phyloP scores from a whole-genome alignment of 2,797 vertebrate genomes.

The Brachyalestes nurse region DNA sequence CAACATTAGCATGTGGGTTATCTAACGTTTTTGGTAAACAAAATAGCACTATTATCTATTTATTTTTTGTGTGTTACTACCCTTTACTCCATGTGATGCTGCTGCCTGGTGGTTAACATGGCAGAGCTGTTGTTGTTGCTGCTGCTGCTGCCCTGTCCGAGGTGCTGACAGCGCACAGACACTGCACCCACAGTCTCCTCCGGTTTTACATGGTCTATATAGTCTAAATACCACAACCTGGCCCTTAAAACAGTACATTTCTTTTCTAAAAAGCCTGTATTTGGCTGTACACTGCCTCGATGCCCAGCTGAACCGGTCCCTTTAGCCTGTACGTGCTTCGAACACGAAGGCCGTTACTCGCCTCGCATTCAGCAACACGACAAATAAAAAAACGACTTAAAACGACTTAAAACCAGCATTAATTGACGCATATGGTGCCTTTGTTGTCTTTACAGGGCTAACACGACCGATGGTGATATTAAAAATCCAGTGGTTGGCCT shows the following conservation, averaged over 20 bases:
- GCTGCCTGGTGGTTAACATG: not conserved
- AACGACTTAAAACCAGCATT: not conserved
- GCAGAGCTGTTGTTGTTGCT: slow-evolving; percentile 10
- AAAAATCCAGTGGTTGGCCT: not conserved
- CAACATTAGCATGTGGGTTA: no score
- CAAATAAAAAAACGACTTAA: not conserved
- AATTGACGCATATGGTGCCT: not conserved
- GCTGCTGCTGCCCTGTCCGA: slow-evolving; percentile 63
- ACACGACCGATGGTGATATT: not conserved
- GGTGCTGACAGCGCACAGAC: slow-evolving; percentile 68
- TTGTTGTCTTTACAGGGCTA: not conserved
- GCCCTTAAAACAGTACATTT: not conserved
- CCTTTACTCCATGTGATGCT: not conserved
- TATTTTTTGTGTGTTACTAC: no score
- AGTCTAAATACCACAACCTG: not conserved
- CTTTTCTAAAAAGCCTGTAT: not conserved
- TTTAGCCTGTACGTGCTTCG: not conserved
- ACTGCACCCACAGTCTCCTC: not conserved
- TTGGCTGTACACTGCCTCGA: not conserved
- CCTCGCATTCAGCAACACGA: not conserved
- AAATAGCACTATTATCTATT: no score
- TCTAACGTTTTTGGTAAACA: no score
- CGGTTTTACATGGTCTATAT: not conserved
- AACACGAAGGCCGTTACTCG: not conserved
- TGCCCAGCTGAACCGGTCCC: not conserved